Evolutionary conservation across 2,797 vertebrate genomes (phyloP), one percentile per base, ranked within the genome.

Genomic region (Spea hammondii): DNA sequence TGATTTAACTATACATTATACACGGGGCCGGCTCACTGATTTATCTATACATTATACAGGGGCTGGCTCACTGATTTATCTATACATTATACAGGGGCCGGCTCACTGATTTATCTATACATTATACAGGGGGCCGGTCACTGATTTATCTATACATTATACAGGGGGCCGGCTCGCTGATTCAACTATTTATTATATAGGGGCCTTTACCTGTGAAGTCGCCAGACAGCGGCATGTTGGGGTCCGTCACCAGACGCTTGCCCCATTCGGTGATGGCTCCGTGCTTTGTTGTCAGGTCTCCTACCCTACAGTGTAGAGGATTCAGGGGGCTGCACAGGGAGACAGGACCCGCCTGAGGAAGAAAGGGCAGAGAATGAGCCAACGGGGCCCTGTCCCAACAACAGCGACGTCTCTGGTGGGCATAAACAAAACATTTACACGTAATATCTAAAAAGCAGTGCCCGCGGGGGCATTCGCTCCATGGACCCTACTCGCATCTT

Each of bases 141-240:
- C 32, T 32, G 32, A 32, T 32, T 32, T 32, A 32, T 32, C 32
- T 32, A 32, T 32, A 32, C 32, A 32, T 32, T 32, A 32, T 32
- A 32, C 32, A 32, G 32, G 32, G 32, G 32, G 32, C 32, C 32
- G 32, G 32, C n/a, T 32, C 32, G 2, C 32, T 32, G 32, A 32
- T 32, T 32, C 2, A 32, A 0, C 32, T 32, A 32, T 32, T 1
- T 32, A 32, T 32, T 32, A 10, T 59, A 13, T 5, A 59, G 55
- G 55, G 7, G 51, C 7, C 32, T 62, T 13, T 87, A 94, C 94
- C 91, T 88, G 93, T 91, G 80, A 82, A 72, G 83, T 94, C 92
- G 67, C 93, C 91, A 0, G 78, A 46, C 59, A 94, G 87, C 51
- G 88, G 86, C 32, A 93, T 79, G 72, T 86, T 83, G 50, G 80